Evolutionary conservation across 2,888 invertebrate genomes (phyloP), one percentile per base, ranked within the genome.

Genomic region (Eristalis arbustorum): DNA sequence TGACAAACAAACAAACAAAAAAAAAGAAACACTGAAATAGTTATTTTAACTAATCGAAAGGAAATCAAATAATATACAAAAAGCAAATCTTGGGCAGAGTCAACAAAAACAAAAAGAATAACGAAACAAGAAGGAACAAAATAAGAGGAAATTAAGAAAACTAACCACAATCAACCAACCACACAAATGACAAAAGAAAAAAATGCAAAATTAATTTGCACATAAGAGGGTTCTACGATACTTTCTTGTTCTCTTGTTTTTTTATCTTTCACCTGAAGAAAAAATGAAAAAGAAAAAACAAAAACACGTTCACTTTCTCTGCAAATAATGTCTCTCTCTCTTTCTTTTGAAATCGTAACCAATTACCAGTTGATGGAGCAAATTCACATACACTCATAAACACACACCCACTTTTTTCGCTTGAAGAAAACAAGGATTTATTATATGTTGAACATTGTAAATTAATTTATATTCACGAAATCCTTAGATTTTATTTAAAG

Each of bases 161-260:
- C 66, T 74, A 85, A 81, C 73, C 81, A 82, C 64, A 80, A 72
- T 25, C 57, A 66, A 85, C 82, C 71, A 84, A 59, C 82, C 71
- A 84, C 57, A 66, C 40, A 14, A 72, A 84, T 73, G 77, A 81
- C 81, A 82, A 67, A 61, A 73, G 49, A n/a, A 59, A n/a, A 59
- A 59, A 59, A 77, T 85, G 85, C 85, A 85, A 85, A 82, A 82
- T 10, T 66, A 85, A 69, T 82, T 85, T 85, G 85, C 85, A 77
- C 69, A 68, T 62, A 64, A 69, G 71, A 42, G 49, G 49, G 49
- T 49, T 49, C 49, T 49, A 18, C 49, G 49, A 49, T 18, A n/a
- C 49, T 49, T 49, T 49, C 49, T 18, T 49, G 49, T 49, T 49
- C 49, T 49, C 49, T 18, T 49, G 49, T 56, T 62, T 77, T 61